phyloP scores from a whole-genome alignment of 2,797 vertebrate species.

The Lutjanus argentimaculatus region DNA sequence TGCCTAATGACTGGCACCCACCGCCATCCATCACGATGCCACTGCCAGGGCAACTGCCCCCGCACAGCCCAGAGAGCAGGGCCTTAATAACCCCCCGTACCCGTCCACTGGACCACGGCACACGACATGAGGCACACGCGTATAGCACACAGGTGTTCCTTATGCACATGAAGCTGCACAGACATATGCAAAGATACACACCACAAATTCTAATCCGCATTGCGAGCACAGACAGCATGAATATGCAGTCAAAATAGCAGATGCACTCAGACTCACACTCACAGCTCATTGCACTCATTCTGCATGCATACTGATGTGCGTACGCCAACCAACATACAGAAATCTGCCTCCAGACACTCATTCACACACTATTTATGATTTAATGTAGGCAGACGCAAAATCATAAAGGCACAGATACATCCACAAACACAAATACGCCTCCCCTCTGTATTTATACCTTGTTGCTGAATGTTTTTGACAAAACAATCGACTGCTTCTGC shows the following conservation, averaged over 20 bases:
- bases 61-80: slow-evolving; percentile 66
- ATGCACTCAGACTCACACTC: slow-evolving; percentile 67
- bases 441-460: slow-evolving; percentile 66
- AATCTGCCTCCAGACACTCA: slow-evolving; percentile 82
- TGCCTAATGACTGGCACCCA: slow-evolving; percentile 87
- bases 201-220: slow-evolving; percentile 40
- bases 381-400: slow-evolving; percentile 70
- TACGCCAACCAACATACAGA: slow-evolving; percentile 66
- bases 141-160: slow-evolving; percentile 29
- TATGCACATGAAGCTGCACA: slow-evolving; percentile 29
- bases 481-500: slow-evolving; percentile 79
- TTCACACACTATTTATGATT: slow-evolving; percentile 80
- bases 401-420: slow-evolving; percentile 65
- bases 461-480: slow-evolving; percentile 79
- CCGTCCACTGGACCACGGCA: slow-evolving; percentile 50
- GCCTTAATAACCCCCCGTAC: slow-evolving; percentile 78
- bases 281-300: slow-evolving; percentile 79
- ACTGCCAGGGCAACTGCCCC: slow-evolving; percentile 82
- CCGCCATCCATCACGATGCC: slow-evolving; percentile 86
- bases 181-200: slow-evolving; percentile 45
- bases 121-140: slow-evolving; percentile 38
- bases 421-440: slow-evolving; percentile 60
- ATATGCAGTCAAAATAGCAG: slow-evolving; percentile 73
- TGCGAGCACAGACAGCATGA: slow-evolving; percentile 63
- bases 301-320: slow-evolving; percentile 74